Evolutionary conservation across 2,113 vertebrate species (phyloP).

Genomic region (Tyto alba): DNA sequence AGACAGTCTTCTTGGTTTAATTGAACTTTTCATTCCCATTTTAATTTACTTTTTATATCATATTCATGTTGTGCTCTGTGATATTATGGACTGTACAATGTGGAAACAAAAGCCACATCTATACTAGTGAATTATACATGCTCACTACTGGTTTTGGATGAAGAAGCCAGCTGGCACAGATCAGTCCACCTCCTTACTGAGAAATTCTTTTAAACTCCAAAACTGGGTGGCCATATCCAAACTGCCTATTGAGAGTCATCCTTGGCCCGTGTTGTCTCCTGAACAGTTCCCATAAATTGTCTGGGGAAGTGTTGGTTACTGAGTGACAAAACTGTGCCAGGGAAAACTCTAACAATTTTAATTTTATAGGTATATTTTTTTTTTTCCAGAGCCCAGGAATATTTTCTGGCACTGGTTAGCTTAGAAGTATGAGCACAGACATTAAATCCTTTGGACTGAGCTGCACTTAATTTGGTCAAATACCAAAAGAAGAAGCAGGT

Average conservation of each 20-base stretch:
- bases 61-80: background rate
- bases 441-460: background rate
- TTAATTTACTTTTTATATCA: background rate
- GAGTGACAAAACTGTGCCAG: background rate
- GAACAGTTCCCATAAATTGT: background rate
- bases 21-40: background rate
- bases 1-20: background rate
- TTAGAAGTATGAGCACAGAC: background rate
- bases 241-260: background rate
- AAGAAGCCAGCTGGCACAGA: background rate
- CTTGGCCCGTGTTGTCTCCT: background rate
- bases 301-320: background rate
- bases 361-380: background rate
- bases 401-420: background rate
- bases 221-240: background rate
- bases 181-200: background rate
- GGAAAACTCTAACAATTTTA: background rate
- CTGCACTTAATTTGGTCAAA: slow-evolving; percentile 5
- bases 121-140: background rate
- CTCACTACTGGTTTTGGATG: background rate
- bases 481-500: background rate
- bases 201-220: background rate
- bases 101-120: background rate
- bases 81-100: background rate
- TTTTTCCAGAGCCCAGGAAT: background rate